A percentile compares a stretch with the other conserved stretches of the same genome.
Evolutionary conservation across 2,797 vertebrate species (phyloP).

Genomic region (Epinephelus malabaricus): DNA sequence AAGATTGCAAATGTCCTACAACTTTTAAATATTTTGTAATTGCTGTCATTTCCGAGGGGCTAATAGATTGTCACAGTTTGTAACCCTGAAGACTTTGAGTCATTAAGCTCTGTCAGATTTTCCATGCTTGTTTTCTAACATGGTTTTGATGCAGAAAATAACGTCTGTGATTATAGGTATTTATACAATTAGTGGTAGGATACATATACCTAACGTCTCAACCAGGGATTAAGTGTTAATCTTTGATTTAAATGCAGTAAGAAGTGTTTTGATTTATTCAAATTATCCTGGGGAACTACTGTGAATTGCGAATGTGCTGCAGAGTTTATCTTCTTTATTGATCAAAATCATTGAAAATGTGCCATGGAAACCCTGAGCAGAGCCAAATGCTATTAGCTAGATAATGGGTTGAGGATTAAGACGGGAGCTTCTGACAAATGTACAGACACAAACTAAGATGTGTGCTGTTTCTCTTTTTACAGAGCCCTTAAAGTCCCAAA

Average conservation of each 20-base stretch:
- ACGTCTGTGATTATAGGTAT: not conserved
- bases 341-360: not conserved
- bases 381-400: not conserved
- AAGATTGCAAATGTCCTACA: not conserved
- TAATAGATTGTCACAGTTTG: slow-evolving; percentile 11
- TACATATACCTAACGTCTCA: not conserved
- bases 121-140: slow-evolving; percentile 1
- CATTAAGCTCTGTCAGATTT: not conserved
- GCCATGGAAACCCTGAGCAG: not conserved
- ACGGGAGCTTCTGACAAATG: not conserved
- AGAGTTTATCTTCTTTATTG: not conserved
- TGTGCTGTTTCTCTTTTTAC: too few species aligned
- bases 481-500: too few species aligned
- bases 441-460: not conserved
- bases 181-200: not conserved
- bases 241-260: too few species aligned
- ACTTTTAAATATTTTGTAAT: slow-evolving; percentile 12
- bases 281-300: not conserved
- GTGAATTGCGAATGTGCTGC: not conserved
- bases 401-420: not conserved
- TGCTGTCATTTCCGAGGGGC: not conserved
- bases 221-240: too few species aligned
- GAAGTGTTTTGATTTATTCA: not conserved
- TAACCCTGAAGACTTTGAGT: not conserved
- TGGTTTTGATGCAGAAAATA: slow-evolving; percentile 12